phyloP scores from a whole-genome alignment of 2,113 vertebrate genomes.

The Sphyrna mokarran region DNA sequence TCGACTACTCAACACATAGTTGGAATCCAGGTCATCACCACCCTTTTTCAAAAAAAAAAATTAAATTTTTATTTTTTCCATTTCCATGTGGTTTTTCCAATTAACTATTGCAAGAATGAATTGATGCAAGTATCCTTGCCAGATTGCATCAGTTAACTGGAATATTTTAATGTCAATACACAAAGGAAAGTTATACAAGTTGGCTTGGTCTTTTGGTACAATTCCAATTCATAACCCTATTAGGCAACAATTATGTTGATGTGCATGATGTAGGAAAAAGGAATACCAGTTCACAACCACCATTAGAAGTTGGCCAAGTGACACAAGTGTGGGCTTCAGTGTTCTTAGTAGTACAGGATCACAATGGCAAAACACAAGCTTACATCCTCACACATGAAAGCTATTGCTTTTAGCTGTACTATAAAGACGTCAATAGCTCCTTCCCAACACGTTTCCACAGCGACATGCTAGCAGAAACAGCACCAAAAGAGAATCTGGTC shows the following conservation, averaged over 20 bases:
- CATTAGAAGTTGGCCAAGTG: background rate
- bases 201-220: background rate
- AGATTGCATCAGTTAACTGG: background rate
- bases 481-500: background rate
- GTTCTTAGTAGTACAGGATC: background rate
- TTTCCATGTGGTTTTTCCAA: background rate
- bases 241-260: background rate
- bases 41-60: conserved; percentile 59
- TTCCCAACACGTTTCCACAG: background rate
- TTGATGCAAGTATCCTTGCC: background rate
- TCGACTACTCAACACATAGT: conserved; percentile 90
- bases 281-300: background rate
- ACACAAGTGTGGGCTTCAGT: background rate
- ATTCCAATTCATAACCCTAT: background rate
- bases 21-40: conserved; percentile 86
- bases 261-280: background rate
- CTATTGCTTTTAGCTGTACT: background rate
- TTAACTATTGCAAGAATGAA: background rate
- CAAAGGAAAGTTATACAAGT: background rate
- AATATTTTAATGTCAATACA: background rate
- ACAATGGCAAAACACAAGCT: background rate
- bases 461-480: background rate
- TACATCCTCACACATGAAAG: background rate
- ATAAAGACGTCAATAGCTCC: background rate
- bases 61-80: background rate